Evolutionary conservation across 2,888 invertebrate species (phyloP).

Genomic region (Leptinotarsa rubiginosa): DNA sequence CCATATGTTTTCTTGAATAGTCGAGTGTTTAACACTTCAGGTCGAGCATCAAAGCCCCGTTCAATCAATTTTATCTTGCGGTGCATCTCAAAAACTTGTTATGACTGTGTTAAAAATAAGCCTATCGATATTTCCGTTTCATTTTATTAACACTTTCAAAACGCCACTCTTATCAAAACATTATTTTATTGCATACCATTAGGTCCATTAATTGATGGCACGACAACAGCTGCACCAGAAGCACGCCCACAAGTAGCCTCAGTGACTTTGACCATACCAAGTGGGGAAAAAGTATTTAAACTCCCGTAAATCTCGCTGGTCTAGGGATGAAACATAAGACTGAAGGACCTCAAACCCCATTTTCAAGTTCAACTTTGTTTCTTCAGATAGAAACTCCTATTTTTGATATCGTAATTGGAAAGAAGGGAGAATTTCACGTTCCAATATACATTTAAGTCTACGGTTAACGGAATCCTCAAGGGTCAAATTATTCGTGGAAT

Average conservation of each 20-base stretch:
- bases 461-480: no score
- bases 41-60: slow-evolving; percentile 18
- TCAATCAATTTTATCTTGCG: slow-evolving; percentile 7
- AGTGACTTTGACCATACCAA: no score
- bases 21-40: slow-evolving; percentile 10
- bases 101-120: slow-evolving; percentile 24
- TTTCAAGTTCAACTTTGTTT: no score
- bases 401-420: no score
- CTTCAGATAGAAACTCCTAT: no score
- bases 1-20: slow-evolving; percentile 13
- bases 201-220: slow-evolving; percentile 25
- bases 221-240: slow-evolving; percentile 26
- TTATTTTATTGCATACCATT: slow-evolving; percentile 30
- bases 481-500: no score
- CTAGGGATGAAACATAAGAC: no score
- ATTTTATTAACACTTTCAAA: slow-evolving; percentile 34
- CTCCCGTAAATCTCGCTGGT: no score
- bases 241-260: background rate
- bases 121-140: slow-evolving; percentile 23
- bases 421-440: no score
- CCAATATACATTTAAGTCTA: no score
- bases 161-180: slow-evolving; percentile 29
- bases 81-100: slow-evolving; percentile 13
- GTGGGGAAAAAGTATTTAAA: no score
- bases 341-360: no score